Conservation (phyloP, 2,113 vertebrate genomes). For the Xenotilapia longispinis region DNA sequence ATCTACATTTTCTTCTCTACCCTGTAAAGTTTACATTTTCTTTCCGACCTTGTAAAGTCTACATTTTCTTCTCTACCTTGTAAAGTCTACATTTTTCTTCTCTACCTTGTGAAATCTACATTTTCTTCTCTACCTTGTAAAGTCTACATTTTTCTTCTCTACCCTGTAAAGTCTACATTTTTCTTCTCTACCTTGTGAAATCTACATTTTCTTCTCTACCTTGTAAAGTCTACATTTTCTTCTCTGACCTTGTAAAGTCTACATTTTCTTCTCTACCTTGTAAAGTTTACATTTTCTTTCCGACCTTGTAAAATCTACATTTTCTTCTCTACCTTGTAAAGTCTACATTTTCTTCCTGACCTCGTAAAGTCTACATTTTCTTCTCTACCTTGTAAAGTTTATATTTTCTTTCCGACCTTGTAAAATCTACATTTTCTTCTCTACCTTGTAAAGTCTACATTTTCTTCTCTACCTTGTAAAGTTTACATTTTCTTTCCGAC, state of each 20-base stretch:
- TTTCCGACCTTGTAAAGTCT: rapidly evolving
- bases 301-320: rapidly evolving
- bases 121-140: rapidly evolving
- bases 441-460: rapidly evolving
- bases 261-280: neutral
- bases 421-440: rapidly evolving
- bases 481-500: rapidly evolving
- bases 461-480: rapidly evolving
- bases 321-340: rapidly evolving
- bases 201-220: rapidly evolving
- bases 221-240: rapidly evolving
- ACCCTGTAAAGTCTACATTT: rapidly evolving
- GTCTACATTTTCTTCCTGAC: rapidly evolving
- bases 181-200: rapidly evolving
- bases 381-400: rapidly evolving
- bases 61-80: rapidly evolving
- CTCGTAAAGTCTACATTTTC: too few relatives aligned
- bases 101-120: rapidly evolving
- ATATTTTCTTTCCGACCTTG: too few relatives aligned
- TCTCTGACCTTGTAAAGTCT: rapidly evolving
- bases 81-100: neutral
- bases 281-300: rapidly evolving
- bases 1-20: rapidly evolving
- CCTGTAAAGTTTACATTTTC: rapidly evolving
- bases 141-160: too few relatives aligned